Evolutionary conservation across 2,797 vertebrate species (phyloP).

Genomic region (Picus viridis): DNA sequence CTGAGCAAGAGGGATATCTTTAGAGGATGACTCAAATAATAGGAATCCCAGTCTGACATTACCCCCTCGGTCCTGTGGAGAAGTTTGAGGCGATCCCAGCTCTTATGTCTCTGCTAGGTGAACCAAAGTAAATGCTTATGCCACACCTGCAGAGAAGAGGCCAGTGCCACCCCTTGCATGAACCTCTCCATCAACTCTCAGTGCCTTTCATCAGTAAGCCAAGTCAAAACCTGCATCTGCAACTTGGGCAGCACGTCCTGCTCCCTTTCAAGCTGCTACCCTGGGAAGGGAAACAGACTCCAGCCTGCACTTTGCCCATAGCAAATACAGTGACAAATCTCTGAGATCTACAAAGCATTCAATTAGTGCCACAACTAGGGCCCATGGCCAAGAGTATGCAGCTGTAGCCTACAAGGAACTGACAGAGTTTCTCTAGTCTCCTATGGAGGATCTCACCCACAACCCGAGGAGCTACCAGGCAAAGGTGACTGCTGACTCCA

Average conservation of each 20-base stretch:
- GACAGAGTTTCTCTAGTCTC: neutral
- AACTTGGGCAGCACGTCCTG: neutral
- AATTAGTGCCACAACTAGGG: neutral
- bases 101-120: neutral
- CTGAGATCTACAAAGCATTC: neutral
- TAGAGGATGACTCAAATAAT: neutral
- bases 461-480: neutral
- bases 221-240: neutral
- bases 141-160: neutral
- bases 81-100: neutral
- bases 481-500: neutral
- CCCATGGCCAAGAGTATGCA: neutral
- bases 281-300: neutral
- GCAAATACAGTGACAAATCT: neutral
- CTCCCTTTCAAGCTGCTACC: neutral
- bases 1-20: neutral
- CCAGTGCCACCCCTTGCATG: neutral
- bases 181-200: neutral
- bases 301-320: neutral
- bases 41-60: neutral
- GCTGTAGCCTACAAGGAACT: neutral
- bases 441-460: neutral
- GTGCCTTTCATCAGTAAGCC: neutral
- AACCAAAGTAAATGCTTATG: neutral
- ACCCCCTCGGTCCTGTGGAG: neutral